Evolutionary conservation across 2,797 vertebrate species (phyloP).

Genomic region (Aeoliscus strigatus): DNA sequence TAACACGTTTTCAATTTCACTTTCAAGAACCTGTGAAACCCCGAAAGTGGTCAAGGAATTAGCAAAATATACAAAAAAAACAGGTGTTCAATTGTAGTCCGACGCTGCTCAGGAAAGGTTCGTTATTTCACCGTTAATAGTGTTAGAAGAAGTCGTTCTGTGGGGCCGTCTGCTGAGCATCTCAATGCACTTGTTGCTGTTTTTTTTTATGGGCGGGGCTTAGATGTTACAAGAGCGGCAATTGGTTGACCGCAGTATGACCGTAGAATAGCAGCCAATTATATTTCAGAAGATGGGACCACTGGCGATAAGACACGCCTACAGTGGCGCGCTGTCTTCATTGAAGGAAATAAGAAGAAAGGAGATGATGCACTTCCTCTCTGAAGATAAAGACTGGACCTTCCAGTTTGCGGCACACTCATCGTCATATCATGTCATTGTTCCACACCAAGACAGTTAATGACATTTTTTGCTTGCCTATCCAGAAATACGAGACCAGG

Average conservation of each 20-base stretch:
- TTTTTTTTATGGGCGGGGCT: constrained; percentile 54
- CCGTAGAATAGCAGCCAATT: constrained; percentile 47
- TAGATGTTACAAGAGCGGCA: constrained; percentile 13
- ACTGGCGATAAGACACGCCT: constrained; percentile 31
- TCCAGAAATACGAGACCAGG: constrained; percentile 36
- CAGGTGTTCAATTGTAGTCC: background rate
- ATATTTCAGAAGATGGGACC: background rate
- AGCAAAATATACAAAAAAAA: background rate
- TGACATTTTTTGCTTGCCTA: constrained; percentile 34
- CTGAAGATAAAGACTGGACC: constrained; percentile 47
- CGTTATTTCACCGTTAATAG: constrained; percentile 5
- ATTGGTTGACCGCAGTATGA: constrained; percentile 50
- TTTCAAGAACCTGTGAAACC: constrained; percentile 26
- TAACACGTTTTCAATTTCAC: constrained; percentile 26
- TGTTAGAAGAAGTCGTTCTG: constrained; percentile 42
- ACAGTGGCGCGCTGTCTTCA: constrained; percentile 7
- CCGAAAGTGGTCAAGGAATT: background rate
- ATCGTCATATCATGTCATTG: constrained; percentile 28
- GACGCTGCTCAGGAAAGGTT: constrained; percentile 1
- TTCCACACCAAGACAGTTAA: constrained; percentile 21
- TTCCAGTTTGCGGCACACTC: constrained; percentile 49
- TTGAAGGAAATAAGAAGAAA: constrained; percentile 22
- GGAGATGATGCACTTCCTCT: constrained; percentile 16
- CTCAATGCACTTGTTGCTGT: constrained; percentile 79
- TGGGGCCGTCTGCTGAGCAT: constrained; percentile 52